phyloP scores from a whole-genome alignment of 2,888 invertebrate genomes.

The Neoascia interrupta region DNA sequence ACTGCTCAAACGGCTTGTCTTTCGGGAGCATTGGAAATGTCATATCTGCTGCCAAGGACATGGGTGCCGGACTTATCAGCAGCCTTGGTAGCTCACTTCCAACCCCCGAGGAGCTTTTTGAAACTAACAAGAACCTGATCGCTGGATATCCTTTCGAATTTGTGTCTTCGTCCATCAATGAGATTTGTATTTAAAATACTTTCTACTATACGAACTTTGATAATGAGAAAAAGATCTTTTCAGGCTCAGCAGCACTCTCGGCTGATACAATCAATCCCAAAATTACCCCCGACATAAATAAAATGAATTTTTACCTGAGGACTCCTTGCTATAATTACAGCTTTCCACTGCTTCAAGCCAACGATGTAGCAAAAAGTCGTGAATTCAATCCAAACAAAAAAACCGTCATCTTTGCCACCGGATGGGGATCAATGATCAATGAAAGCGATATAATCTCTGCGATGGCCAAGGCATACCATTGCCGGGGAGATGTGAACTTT shows the following conservation, averaged over 20 bases:
- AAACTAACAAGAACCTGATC: constrained; percentile 75
- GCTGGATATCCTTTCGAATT: constrained; percentile 77
- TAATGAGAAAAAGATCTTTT: no score
- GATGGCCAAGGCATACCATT: constrained; percentile 75
- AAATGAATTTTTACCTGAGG: constrained; percentile 76
- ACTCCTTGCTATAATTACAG: constrained; percentile 72
- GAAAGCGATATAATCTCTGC: constrained; percentile 74
- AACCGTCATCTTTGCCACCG: constrained; percentile 77
- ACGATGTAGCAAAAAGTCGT: constrained; percentile 75
- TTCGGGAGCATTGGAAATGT: constrained; percentile 72
- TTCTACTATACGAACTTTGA: no score
- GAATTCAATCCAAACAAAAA: constrained; percentile 75
- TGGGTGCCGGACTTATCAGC: constrained; percentile 72
- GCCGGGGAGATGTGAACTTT: constrained; percentile 77
- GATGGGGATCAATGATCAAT: constrained; percentile 77
- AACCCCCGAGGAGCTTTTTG: constrained; percentile 72
- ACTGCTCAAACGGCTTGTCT: constrained; percentile 8
- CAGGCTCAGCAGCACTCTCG: constrained; percentile 76
- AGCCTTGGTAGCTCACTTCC: constrained; percentile 62
- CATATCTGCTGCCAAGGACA: constrained; percentile 70
- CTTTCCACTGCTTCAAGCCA: constrained; percentile 74
- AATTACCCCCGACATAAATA: constrained; percentile 74
- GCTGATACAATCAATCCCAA: constrained; percentile 73
- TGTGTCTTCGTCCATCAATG: constrained; percentile 74
- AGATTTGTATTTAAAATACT: constrained; percentile 77